Evolutionary conservation across 2,888 invertebrate species (phyloP), one percentile per base, ranked within the genome.

Genomic region (Kuschelorhynchus macadamiae): DNA sequence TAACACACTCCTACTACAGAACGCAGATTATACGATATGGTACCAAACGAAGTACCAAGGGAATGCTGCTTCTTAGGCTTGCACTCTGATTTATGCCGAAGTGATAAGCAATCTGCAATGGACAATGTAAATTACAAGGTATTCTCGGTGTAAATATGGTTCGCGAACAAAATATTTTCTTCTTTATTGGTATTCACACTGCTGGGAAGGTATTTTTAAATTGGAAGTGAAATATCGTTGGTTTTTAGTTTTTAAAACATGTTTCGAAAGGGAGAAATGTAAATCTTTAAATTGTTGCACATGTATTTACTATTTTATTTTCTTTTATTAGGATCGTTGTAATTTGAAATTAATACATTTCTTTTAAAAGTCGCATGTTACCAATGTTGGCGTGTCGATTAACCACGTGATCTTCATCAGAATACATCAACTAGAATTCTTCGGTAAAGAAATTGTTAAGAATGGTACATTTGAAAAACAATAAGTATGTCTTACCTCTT

Each of bases 121-220:
- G 76, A 81, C 82, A 82, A 83, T 83, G 82, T 82, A 80, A 83
- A 82, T 82, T 82, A 82, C 82, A 82, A 81, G 79, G 78, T 76
- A 75, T 74, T 75, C 77, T 70, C 72, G 80, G 78, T 82, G 83
- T 82, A 82, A 82, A 82, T 81, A 83, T 80, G 80, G 75, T 78
- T 52, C 2, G 46, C 62, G 56, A 59, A 68, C 67, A 68, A 66
- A 66, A 60, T 66, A 66, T 66, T 67, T 65, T 55, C 55, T 25
- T 20, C 11, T 59, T 49, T 59, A 59, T 50, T 60, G 44, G 53
- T 42, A 62, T 62, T 61, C 50, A 49, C 33, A 9, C 30, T 33
- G 33, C 12, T 25, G 30, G n/a, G 8, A 32, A 42, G 66, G 53
- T 46, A 66, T 66, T 66, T 46, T 60, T 66, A 46, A 52, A 59